Percentiles rank a stretch among this genome's conserved stretches.
Evolutionary conservation across 1,140 invertebrate species (phyloP).

Genomic region (Contarinia nasturtii): DNA sequence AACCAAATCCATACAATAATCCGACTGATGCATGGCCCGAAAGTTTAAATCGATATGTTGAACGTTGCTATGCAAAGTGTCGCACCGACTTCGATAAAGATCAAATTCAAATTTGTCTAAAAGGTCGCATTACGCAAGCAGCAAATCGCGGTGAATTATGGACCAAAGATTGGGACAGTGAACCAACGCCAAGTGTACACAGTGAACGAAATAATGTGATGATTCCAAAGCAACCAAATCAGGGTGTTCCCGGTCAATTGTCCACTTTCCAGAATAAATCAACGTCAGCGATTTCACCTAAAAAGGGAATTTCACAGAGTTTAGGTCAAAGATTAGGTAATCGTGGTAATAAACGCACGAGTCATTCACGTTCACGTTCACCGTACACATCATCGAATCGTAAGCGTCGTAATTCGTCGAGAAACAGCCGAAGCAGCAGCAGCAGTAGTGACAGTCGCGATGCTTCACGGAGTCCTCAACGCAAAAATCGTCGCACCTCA

Average conservation of each 20-base stretch:
- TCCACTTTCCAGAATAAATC: slow-evolving; percentile 1
- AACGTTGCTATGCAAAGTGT: slow-evolving; percentile 78
- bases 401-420: neutral
- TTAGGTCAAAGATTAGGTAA: slow-evolving; percentile 9
- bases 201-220: slow-evolving; percentile 48
- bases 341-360: slow-evolving; percentile 3
- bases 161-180: slow-evolving; percentile 80
- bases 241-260: slow-evolving; percentile 2
- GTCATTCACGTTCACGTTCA: slow-evolving; percentile 13
- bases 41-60: slow-evolving; percentile 66
- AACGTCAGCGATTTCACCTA: neutral
- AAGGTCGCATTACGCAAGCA: slow-evolving; percentile 77
- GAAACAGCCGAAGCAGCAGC: neutral
- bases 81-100: slow-evolving; percentile 74
- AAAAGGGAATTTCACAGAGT: slow-evolving; percentile 7
- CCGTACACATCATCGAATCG: neutral
- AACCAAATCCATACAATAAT: slow-evolving; percentile 21
- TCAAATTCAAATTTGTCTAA: slow-evolving; percentile 81
- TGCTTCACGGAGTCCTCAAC: slow-evolving; percentile 12
- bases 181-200: slow-evolving; percentile 70
- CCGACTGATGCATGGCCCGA: too few species aligned
- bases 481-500: slow-evolving; percentile 14
- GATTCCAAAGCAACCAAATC: slow-evolving; percentile 19
- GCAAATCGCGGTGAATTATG: slow-evolving; percentile 68
- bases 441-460: slow-evolving; percentile 2